Base-by-base conservation (phyloP, 2,797 vertebrate genomes). In the Menidia menidia region DNA sequence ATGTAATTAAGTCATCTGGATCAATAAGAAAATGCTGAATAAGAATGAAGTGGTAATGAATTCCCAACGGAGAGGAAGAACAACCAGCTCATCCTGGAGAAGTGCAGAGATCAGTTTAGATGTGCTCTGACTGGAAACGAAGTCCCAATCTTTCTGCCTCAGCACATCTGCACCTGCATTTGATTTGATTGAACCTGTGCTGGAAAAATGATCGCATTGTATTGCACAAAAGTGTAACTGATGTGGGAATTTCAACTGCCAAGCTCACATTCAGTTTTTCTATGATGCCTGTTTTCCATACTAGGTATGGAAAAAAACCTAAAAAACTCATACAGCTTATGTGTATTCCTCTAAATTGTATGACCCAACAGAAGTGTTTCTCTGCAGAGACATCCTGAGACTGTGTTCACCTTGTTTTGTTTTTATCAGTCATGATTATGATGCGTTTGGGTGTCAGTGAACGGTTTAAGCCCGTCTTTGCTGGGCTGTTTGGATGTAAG, bases 1-100 rank as follows among this genome's bases (percentile, higher is more conserved):
- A 13, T 44, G 4, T 45, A 25, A 45, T 44, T 19, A 43, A 12
- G 15, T 15, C 6, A 14, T 50, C 2, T 1, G 5, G 70, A 72
- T 75, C 52, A 72, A 75, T 66, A 51, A 61, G 59, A 51, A 52
- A 52, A 2, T 55, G 55, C 54, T 71, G 60, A 81, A 62, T 54
- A 55, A 44, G 12, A 11, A 53, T 54, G 45, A 56, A 11, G 19
- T 2, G 1, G 25, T 44, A 55, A 58, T 14, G 32, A 32, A 42
- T 43, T 67, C 50, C 19, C 31, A 50, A 9, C 1, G 12, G 31
- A 4, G 25, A 18, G n/a, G 12, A 43, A 47, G 35, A 39, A 51
- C 4, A 30, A 13, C 25, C 48, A 30, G 50, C 50, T 51, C 11
- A 51, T 35, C 44, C 33, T 35, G 53, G 51, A 14, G 39, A 59